Evolutionary conservation across 2,888 invertebrate species (phyloP).

Genomic region (Pristionchus arcanus): DNA sequence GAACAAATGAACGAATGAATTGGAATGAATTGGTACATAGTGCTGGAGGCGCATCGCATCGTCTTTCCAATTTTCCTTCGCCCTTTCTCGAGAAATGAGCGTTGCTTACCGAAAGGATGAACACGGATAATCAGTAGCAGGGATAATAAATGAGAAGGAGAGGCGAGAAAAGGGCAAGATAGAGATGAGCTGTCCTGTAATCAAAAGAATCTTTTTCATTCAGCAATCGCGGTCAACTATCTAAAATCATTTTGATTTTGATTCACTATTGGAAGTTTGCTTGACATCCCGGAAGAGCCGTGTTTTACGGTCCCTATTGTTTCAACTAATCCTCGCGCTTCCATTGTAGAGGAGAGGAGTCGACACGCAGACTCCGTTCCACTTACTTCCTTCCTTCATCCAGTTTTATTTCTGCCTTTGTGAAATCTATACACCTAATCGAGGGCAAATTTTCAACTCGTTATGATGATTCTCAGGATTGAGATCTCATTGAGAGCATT

Average conservation of each 20-base stretch:
- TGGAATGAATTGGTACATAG: no score
- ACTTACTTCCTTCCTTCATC: neutral
- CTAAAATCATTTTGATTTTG: neutral
- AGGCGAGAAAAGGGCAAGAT: neutral
- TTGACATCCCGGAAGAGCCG: neutral
- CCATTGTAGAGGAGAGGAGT: neutral
- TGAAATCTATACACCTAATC: no score
- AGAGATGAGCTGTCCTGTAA: neutral
- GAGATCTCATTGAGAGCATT: no score
- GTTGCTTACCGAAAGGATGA: slow-evolving; percentile 13
- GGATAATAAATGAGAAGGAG: neutral
- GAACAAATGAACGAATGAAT: no score
- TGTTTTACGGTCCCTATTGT: neutral
- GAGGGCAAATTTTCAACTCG: no score
- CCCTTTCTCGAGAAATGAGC: neutral
- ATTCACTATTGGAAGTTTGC: neutral
- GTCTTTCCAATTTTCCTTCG: neutral
- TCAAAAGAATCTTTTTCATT: neutral
- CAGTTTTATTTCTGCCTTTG: no score
- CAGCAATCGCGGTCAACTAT: neutral
- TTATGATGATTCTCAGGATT: no score
- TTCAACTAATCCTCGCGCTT: slow-evolving; percentile 8
- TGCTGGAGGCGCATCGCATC: neutral
- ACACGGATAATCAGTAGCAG: neutral
- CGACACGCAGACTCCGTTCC: slow-evolving; percentile 25